Percentiles rank a stretch among this genome's conserved stretches.
These are phyloP conservation scores for Pyrocoelia pectoralis DNA, from an alignment of 2,888 invertebrate genomes.

Conservation along the genomic window DNA sequence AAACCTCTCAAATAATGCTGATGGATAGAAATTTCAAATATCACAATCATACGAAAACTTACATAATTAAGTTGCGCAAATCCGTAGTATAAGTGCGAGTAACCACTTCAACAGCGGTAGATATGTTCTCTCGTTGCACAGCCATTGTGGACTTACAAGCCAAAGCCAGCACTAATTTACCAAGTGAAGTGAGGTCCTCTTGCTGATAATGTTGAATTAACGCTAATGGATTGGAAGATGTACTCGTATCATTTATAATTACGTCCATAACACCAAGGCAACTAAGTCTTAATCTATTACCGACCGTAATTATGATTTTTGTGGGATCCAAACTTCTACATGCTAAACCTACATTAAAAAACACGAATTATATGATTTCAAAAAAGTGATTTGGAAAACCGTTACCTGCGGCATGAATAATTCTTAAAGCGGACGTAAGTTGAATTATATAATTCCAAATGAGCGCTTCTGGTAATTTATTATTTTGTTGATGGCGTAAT, in stretches of 20 bases:
- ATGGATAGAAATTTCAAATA: too few species aligned
- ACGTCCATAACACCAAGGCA: conserved; percentile 85
- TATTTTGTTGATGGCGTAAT: conserved; percentile 76
- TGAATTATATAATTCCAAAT: conserved; percentile 97
- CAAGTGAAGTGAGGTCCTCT: conserved; percentile 92
- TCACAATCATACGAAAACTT: conserved; percentile 52
- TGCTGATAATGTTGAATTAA: conserved; percentile 79
- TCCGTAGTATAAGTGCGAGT: conserved; percentile 91
- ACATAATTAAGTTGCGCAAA: conserved; percentile 94
- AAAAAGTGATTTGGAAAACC: too few species aligned
- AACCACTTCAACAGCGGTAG: conserved; percentile 88
- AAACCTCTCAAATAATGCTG: too few species aligned
- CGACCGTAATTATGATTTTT: conserved; percentile 75
- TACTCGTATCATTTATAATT: conserved; percentile 74
- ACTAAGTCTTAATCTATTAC: conserved; percentile 75
- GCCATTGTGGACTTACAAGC: conserved; percentile 93
- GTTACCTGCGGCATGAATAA: conserved; percentile 79
- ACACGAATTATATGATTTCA: conserved; percentile 50
- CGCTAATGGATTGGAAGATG: conserved; percentile 67
- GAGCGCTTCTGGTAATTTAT: conserved; percentile 82
- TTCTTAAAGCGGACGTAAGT: conserved; percentile 89
- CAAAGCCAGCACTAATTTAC: conserved; percentile 88
- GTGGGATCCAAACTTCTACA: conserved; percentile 90
- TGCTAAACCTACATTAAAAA: conserved; percentile 64
- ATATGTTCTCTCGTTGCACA: conserved; percentile 85